Conservation (phyloP, 1,140 invertebrate genomes). For the Calephelis virginiensis region DNA sequence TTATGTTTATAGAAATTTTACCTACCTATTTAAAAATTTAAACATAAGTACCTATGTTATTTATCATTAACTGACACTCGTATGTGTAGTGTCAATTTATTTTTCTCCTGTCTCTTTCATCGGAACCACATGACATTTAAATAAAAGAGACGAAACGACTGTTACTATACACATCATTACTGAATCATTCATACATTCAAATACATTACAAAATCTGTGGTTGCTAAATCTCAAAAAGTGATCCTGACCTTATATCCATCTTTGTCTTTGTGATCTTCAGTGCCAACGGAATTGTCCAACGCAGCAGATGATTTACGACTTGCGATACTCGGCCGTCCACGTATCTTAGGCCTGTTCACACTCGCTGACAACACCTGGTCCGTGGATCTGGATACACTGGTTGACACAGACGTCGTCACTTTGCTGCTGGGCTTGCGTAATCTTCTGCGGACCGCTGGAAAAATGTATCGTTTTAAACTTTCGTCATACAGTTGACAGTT, state of each 20-base stretch:
- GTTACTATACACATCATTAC: too few species aligned
- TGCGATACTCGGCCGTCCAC: constrained; percentile 81
- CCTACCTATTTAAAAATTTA: too few species aligned
- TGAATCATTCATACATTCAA: too few species aligned
- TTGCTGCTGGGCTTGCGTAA: constrained; percentile 79
- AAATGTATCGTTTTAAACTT: constrained; percentile 18
- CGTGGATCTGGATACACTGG: constrained; percentile 63
- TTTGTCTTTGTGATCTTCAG: constrained; percentile 80
- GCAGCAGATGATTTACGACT: constrained; percentile 80
- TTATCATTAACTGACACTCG: too few species aligned
- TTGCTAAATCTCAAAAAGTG: neutral
- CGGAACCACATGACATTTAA: too few species aligned
- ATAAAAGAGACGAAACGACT: too few species aligned
- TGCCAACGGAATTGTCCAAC: constrained; percentile 80
- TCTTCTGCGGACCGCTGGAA: constrained; percentile 77
- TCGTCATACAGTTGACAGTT: too few species aligned
- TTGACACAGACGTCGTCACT: constrained; percentile 67
- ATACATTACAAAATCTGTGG: neutral
- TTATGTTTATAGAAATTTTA: too few species aligned
- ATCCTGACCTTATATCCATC: constrained; percentile 81
- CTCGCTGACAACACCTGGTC: constrained; percentile 81
- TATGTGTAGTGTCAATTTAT: too few species aligned
- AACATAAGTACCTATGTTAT: too few species aligned
- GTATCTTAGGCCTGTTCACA: constrained; percentile 84
- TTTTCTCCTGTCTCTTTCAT: too few species aligned